Percentiles rank a stretch among this genome's conserved stretches.
Conservation (phyloP, 2,888 invertebrate genomes). For the Portevinia maculata region DNA sequence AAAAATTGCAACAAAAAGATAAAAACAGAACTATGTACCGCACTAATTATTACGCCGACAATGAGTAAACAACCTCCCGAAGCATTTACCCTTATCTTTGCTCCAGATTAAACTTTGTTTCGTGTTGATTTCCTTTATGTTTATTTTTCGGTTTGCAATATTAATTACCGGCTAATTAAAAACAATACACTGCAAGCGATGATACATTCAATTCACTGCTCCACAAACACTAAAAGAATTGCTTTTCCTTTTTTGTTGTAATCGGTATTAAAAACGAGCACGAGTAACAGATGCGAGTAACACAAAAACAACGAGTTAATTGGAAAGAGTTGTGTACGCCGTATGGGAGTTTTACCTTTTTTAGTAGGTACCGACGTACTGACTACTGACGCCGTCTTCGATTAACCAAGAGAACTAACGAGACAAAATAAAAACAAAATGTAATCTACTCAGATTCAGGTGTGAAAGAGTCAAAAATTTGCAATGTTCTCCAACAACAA, state of each 20-base stretch:
- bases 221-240: constrained; percentile 32
- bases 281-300: constrained; percentile 6
- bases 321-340: constrained; percentile 19
- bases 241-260: constrained; percentile 13
- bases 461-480: constrained; percentile 35
- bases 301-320: constrained; percentile 28
- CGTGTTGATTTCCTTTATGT: background rate
- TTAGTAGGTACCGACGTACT: constrained; percentile 4
- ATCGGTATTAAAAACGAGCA: constrained; percentile 6
- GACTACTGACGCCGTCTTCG: constrained; percentile 17
- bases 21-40: constrained; percentile 18
- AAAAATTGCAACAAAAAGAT: background rate
- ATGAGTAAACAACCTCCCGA: constrained; percentile 19
- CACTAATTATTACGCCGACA: constrained; percentile 10
- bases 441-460: constrained; percentile 29
- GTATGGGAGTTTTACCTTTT: constrained; percentile 5
- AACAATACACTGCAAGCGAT: constrained; percentile 45
- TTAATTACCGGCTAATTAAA: constrained; percentile 65
- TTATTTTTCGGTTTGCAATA: constrained; percentile 37
- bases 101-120: constrained; percentile 51
- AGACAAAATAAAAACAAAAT: constrained; percentile 3
- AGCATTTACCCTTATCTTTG: constrained; percentile 49
- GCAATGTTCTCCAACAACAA: background rate
- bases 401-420: background rate
- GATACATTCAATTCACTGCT: constrained; percentile 26